Evolutionary conservation across 2,113 vertebrate genomes (phyloP), one percentile per base, ranked within the genome.

Genomic region (Cyprinodon variegatus): DNA sequence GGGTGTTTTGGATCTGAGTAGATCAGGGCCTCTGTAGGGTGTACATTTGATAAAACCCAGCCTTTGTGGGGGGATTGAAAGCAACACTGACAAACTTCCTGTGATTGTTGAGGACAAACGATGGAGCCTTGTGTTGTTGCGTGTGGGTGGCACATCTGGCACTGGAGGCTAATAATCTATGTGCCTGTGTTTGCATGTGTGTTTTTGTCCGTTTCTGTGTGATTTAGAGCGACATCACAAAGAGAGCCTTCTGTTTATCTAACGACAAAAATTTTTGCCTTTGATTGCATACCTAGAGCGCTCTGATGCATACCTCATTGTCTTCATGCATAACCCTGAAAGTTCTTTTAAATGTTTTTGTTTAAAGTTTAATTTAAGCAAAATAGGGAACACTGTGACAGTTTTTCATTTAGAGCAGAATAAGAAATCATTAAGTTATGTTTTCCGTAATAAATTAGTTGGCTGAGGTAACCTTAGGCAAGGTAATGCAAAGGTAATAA

Each of bases 401-500:
- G 82, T 79, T 75, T 89, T 86, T 90, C 82, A 90, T 65, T 65
- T 71, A 90, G 90, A 84, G 86, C 61, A 86, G 84, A 79, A 83
- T 83, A 80, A 91, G 68, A 89, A 85, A 86, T 82, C 86, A 83
- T 88, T 80, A 80, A 74, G 48, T 74, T 64, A 43, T 82, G 87
- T 87, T 87, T 88, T 88, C 79, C 14, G 61, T 92, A 88, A 91
- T 86, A 86, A 93, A 93, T 92, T 85, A 90, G 89, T 89, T 82
- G 83, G 84, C 85, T 89, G 91, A 84, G 73, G 82, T 81, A 92
- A 94, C 92, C 89, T 86, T 91, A 89, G 90, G 91, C 91, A 92
- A 92, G 91, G 91, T 93, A 92, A 91, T 81, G 82, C 84, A 88
- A 93, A 93, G 91, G 93, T 93, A 94, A 94, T 94, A 93, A 91